These are phyloP conservation scores for Siderastrea radians DNA, from an alignment of 92 coral and sea anemone genomes.

Conservation along the genomic window DNA sequence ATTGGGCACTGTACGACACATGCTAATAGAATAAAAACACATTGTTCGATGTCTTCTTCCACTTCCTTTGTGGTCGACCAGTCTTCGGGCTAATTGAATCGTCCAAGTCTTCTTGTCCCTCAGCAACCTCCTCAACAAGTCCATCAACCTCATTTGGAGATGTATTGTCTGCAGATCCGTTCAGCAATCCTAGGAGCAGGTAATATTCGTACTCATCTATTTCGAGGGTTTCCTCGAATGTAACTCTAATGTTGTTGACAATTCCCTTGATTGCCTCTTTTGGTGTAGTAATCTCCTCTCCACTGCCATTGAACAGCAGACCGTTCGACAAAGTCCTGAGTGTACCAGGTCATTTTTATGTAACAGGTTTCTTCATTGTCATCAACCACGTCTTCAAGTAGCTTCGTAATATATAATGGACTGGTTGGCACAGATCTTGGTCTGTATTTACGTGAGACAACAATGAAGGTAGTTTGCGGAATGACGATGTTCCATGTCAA, in stretches of 20 bases:
- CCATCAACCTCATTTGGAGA: slow-evolving; percentile 49
- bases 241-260: slow-evolving; percentile 50
- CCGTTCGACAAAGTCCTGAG: slow-evolving; percentile 71
- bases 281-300: slow-evolving; percentile 52
- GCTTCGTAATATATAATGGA: slow-evolving; percentile 55
- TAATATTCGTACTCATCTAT: slow-evolving; percentile 20
- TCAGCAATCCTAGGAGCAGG: slow-evolving; percentile 12
- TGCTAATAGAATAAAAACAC: slow-evolving; percentile 41
- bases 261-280: slow-evolving; percentile 60
- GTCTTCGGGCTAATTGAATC: slow-evolving; percentile 27
- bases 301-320: slow-evolving; percentile 46
- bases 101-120: slow-evolving; percentile 43
- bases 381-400: slow-evolving; percentile 53
- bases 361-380: slow-evolving; percentile 43
- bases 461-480: slow-evolving; percentile 46
- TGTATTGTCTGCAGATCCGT: slow-evolving; percentile 29
- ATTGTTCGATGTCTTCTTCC: slow-evolving; percentile 47
- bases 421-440: slow-evolving; percentile 38
- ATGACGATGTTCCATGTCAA: slow-evolving; percentile 13
- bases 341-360: slow-evolving; percentile 45
- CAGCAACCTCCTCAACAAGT: slow-evolving; percentile 20
- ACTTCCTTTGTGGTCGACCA: slow-evolving; percentile 55
- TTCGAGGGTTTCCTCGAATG: slow-evolving; percentile 16
- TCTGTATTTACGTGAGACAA: slow-evolving; percentile 43
- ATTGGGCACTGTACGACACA: slow-evolving; percentile 29